Evolutionary conservation across 2,113 vertebrate genomes (phyloP), one percentile per base, ranked within the genome.

Genomic region (Equus quagga): DNA sequence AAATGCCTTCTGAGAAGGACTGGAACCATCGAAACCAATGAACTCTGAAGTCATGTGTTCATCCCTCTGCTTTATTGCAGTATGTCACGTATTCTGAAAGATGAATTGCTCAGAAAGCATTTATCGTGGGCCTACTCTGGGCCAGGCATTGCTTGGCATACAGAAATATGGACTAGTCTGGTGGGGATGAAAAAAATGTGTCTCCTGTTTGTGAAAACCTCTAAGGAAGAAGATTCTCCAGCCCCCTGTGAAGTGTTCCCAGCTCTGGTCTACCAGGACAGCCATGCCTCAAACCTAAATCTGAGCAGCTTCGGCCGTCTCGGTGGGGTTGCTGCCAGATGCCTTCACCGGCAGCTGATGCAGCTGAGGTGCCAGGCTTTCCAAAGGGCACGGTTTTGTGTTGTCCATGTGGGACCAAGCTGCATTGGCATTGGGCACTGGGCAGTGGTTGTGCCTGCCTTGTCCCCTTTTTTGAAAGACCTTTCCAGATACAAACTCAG

Each of bases 31-130:
- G 64, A 85, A 98, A 79, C 62, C 97, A 64, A 0, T 93, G 81
- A 95, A 60, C 93, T 92, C 94, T 41, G 28, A 73, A 84, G 70
- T 91, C 95, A 65, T 21, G n/a, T 86, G 91, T 26, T 88, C 76
- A 10, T 65, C 79, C 65, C 41, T 78, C 67, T 69, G 85, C 73
- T 82, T 94, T 60, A 62, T 31, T 54, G 41, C 94, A 93, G 23
- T 82, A 17, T 90, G 79, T 64, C 62, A 79, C 49, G 41, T 72
- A 3, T 91, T 89, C 56, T 86, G 89, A 82, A 62, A 94, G 87
- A 65, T 19, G n/a, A 87, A 90, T 46, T 60, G 60, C 58, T 88
- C 84, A 19, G 49, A 85, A 85, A 78, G 83, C 92, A 33, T 36
- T 51, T 58, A 36, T 8, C 64, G 54, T 19, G 54, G 60, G 62